phyloP scores from a whole-genome alignment of 1,140 invertebrate genomes.

The Zaprionus capensis region DNA sequence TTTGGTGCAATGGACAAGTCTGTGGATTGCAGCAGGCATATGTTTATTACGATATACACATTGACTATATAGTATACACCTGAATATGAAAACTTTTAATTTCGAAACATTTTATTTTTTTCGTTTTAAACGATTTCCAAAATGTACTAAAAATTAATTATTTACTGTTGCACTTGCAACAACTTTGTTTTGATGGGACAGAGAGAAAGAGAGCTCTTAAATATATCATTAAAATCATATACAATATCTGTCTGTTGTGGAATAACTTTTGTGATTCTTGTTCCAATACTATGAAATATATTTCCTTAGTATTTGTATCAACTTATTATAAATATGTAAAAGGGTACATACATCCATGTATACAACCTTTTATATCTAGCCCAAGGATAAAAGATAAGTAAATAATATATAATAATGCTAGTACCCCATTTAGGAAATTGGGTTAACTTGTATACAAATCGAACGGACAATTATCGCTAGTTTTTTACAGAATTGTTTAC shows the following conservation, averaged over 20 bases:
- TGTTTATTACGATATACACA: conserved; percentile 1
- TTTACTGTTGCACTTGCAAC: neutral
- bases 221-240: neutral
- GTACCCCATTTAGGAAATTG: neutral
- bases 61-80: neutral
- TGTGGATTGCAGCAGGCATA: conserved; percentile 10
- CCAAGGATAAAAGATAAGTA: neutral
- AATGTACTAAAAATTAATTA: neutral
- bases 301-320: neutral
- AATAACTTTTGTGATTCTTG: neutral
- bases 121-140: neutral
- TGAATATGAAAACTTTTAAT: neutral
- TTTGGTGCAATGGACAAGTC: conserved; percentile 37
- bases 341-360: too few species aligned
- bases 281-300: neutral
- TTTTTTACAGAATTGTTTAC: neutral
- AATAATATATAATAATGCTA: neutral
- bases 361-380: too few species aligned
- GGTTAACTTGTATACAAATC: neutral
- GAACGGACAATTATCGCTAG: neutral
- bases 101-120: neutral
- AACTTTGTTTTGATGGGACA: neutral
- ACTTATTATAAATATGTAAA: too few species aligned
- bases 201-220: neutral
- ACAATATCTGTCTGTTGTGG: neutral